Percentiles rank a stretch among this genome's conserved stretches.
Evolutionary conservation across 1,140 invertebrate species (phyloP).

Genomic region (Hycleus phaleratus): DNA sequence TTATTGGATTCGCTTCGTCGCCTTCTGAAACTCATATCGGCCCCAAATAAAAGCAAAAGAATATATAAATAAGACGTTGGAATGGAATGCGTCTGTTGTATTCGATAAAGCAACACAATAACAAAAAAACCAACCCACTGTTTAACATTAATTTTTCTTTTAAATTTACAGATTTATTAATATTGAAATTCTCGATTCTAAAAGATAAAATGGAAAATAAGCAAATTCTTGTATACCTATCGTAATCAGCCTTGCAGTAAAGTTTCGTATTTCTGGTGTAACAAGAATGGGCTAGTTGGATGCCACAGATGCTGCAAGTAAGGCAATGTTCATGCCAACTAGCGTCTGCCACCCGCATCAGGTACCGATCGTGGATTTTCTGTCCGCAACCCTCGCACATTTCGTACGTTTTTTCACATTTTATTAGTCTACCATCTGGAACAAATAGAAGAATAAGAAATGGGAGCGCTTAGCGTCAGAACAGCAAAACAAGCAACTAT

Average conservation of each 20-base stretch:
- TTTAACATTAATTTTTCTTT: too few relatives aligned
- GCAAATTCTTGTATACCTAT: conserved; percentile 55
- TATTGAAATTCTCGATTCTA: neutral
- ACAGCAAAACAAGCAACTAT: too few relatives aligned
- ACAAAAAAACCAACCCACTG: too few relatives aligned
- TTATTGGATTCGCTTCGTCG: conserved; percentile 26
- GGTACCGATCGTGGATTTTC: conserved; percentile 85
- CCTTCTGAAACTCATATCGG: conserved; percentile 20
- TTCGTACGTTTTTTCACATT: conserved; percentile 58
- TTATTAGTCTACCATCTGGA: conserved; percentile 48
- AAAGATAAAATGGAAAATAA: neutral
- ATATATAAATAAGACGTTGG: conserved; percentile 1
- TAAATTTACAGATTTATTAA: too few relatives aligned
- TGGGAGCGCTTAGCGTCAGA: neutral
- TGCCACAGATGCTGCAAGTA: conserved; percentile 82
- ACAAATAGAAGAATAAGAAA: conserved; percentile 19
- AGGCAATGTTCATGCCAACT: conserved; percentile 94
- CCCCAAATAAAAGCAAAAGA: conserved; percentile 11
- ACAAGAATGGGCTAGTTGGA: conserved; percentile 78
- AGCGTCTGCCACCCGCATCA: conserved; percentile 84
- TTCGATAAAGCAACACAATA: neutral
- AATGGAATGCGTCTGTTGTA: neutral
- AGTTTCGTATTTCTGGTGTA: conserved; percentile 86
- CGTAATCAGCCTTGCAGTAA: conserved; percentile 93
- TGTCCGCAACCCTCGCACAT: conserved; percentile 87